These are phyloP conservation scores for Caenorhabditis virilis DNA, from an alignment of 2,888 invertebrate genomes.

Conservation along the genomic window DNA sequence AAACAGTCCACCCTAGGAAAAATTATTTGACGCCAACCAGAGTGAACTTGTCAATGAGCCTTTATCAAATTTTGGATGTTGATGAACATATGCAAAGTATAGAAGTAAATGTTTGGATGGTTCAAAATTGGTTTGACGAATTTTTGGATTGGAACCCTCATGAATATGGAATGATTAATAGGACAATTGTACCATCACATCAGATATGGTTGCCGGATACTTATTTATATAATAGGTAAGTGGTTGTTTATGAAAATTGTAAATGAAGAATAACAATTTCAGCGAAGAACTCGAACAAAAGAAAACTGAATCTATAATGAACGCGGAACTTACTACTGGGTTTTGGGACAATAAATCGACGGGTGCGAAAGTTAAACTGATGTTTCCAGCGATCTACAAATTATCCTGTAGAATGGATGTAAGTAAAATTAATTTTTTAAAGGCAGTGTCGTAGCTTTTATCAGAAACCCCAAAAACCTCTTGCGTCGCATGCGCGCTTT, in stretches of 20 bases:
- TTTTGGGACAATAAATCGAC: slow-evolving; percentile 55
- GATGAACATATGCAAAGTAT: slow-evolving; percentile 65
- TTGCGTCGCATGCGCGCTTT: slow-evolving; percentile 7
- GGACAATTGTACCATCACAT: slow-evolving; percentile 65
- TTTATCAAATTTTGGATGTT: slow-evolving; percentile 72
- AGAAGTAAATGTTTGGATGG: slow-evolving; percentile 68
- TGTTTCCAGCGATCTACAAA: slow-evolving; percentile 68
- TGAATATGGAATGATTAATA: slow-evolving; percentile 68
- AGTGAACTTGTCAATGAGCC: slow-evolving; percentile 71
- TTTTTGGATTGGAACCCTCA: slow-evolving; percentile 71
- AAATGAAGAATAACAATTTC: slow-evolving; percentile 3
- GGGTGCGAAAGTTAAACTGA: slow-evolving; percentile 63
- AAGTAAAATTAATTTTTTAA: too few relatives aligned
- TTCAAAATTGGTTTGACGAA: slow-evolving; percentile 71
- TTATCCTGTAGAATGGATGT: slow-evolving; percentile 66
- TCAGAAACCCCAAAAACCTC: not conserved
- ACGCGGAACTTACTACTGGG: slow-evolving; percentile 63
- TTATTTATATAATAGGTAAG: slow-evolving; percentile 62
- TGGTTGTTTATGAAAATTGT: not conserved
- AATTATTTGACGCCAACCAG: slow-evolving; percentile 63
- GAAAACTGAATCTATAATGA: slow-evolving; percentile 65
- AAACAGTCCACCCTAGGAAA: slow-evolving; percentile 62
- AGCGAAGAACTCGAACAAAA: slow-evolving; percentile 65
- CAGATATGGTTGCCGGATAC: slow-evolving; percentile 69
- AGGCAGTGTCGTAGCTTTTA: not conserved